phyloP scores from a whole-genome alignment of 2,797 vertebrate genomes.

The Girardinus metallicus region DNA sequence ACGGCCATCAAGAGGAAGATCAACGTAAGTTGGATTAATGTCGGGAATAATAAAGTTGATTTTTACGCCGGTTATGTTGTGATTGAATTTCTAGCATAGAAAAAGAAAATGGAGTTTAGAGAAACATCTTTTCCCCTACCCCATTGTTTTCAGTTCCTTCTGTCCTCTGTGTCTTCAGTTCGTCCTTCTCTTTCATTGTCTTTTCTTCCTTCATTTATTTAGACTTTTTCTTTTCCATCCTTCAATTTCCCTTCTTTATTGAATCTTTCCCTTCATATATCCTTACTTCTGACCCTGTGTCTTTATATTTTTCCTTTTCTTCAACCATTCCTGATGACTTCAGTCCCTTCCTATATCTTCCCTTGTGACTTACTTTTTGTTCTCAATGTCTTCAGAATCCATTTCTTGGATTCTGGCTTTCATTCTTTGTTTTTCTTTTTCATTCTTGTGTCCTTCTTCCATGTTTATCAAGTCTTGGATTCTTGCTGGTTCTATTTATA shows the following conservation, averaged over 20 bases:
- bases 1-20: conserved; percentile 89
- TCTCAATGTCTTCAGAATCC: neutral
- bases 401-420: neutral
- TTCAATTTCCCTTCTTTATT: neutral
- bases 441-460: neutral
- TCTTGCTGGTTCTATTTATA: neutral
- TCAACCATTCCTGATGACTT: neutral
- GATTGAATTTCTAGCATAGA: neutral
- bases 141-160: neutral
- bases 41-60: conserved; percentile 29
- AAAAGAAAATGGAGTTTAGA: neutral
- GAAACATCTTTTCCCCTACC: neutral
- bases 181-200: neutral
- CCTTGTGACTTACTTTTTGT: neutral
- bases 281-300: neutral
- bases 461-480: neutral
- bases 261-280: neutral
- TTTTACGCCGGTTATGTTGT: neutral
- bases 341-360: neutral
- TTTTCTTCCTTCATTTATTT: neutral
- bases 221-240: neutral
- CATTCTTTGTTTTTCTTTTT: neutral
- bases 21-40: conserved; percentile 78
- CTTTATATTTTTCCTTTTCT: neutral
- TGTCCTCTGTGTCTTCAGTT: neutral